phyloP scores from a whole-genome alignment of 1,140 invertebrate species.

The Temnothorax nylanderi region DNA sequence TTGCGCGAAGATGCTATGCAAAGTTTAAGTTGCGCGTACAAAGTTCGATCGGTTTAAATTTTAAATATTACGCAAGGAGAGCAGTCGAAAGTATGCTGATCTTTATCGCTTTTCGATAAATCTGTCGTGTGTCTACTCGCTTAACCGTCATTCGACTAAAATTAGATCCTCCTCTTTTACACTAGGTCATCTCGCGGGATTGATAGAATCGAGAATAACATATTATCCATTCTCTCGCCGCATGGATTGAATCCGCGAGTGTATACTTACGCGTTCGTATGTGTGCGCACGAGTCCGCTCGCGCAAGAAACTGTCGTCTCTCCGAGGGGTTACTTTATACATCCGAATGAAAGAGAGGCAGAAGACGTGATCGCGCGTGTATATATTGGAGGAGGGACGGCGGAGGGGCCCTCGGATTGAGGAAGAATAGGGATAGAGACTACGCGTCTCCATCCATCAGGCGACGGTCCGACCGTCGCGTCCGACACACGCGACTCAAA shows the following conservation, averaged over 20 bases:
- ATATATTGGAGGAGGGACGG: constrained; percentile 18
- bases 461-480: constrained; percentile 76
- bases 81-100: constrained; percentile 1
- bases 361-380: constrained; percentile 15
- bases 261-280: not conserved
- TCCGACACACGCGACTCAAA: constrained; percentile 81
- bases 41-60: not conserved
- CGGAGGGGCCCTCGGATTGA: constrained; percentile 60
- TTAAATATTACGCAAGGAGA: not conserved
- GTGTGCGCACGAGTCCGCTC: not conserved
- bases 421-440: constrained; percentile 78
- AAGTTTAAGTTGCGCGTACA: not conserved
- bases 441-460: constrained; percentile 84
- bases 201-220: constrained; percentile 54
- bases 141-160: constrained; percentile 16
- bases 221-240: constrained; percentile 46
- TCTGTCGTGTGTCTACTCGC: not conserved
- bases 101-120: constrained; percentile 40
- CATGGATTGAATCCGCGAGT: constrained; percentile 51
- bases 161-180: constrained; percentile 41
- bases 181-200: constrained; percentile 52
- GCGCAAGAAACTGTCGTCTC: constrained; percentile 61
- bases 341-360: constrained; percentile 23
- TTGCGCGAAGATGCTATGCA: not conserved
- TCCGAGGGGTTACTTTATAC: constrained; percentile 63